These are phyloP conservation scores for Hippoglossus hippoglossus DNA, from an alignment of 2,797 vertebrate species.

Conservation along the genomic window DNA sequence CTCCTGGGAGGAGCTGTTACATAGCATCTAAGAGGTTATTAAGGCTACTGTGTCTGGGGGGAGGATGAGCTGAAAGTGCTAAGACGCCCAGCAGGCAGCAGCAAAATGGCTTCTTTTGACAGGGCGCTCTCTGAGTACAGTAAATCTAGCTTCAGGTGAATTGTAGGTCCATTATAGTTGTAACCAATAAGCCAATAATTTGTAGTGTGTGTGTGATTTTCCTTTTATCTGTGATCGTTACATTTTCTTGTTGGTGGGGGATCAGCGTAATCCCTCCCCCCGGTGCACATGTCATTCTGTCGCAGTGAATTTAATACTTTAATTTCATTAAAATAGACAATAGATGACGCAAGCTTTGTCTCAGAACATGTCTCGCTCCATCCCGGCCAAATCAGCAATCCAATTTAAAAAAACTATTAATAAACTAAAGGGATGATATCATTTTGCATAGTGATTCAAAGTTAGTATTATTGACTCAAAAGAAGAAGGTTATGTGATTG, in stretches of 20 bases:
- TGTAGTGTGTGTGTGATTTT: constrained; percentile 17
- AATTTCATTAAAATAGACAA: constrained; percentile 38
- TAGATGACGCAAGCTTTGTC: constrained; percentile 25
- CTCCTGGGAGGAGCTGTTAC: constrained; percentile 63
- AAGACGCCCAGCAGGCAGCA: constrained; percentile 54
- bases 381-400: neutral
- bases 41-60: constrained; percentile 47
- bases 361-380: constrained; percentile 4
- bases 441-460: too few species aligned
- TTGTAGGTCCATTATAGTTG: constrained; percentile 33
- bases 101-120: constrained; percentile 59
- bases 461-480: too few species aligned
- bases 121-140: constrained; percentile 9
- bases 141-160: constrained; percentile 44
- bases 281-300: constrained; percentile 55
- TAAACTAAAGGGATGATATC: too few species aligned
- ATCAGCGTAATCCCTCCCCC: constrained; percentile 60
- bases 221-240: constrained; percentile 62
- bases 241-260: constrained; percentile 58
- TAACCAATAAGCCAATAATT: constrained; percentile 26
- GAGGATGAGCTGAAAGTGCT: constrained; percentile 60
- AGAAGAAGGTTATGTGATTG: too few species aligned
- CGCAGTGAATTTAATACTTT: constrained; percentile 43
- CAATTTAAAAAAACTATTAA: neutral
- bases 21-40: constrained; percentile 68